These are phyloP conservation scores for Eulithis testata DNA, from an alignment of 2,888 invertebrate species.

Conservation along the genomic window DNA sequence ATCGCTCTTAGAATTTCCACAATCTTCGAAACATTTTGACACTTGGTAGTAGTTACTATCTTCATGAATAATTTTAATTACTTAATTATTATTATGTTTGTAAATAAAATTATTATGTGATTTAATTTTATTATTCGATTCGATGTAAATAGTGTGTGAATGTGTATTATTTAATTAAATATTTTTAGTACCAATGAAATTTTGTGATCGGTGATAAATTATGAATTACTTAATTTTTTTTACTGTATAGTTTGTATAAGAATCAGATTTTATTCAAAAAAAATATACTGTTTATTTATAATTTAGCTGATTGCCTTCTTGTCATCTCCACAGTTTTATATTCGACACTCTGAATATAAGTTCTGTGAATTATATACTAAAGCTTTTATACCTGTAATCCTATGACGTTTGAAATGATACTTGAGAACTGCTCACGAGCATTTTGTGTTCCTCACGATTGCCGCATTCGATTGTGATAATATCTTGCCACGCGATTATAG, in stretches of 20 bases:
- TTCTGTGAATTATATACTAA: conserved; percentile 51
- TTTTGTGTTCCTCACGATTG: conserved; percentile 62
- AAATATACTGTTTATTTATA: conserved; percentile 66
- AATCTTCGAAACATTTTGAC: conserved; percentile 39
- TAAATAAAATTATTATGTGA: conserved; percentile 76
- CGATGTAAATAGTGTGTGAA: conserved; percentile 77
- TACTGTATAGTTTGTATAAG: conserved; percentile 75
- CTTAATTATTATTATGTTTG: conserved; percentile 53
- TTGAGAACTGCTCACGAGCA: conserved; percentile 56
- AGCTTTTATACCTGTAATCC: conserved; percentile 45
- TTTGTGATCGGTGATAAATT: conserved; percentile 68
- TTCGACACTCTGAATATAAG: conserved; percentile 50
- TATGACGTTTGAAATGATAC: conserved; percentile 46
- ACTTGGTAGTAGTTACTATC: conserved; percentile 44
- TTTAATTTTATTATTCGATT: conserved; percentile 66
- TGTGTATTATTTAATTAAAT: conserved; percentile 70
- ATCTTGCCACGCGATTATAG: conserved; percentile 73
- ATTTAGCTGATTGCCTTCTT: conserved; percentile 58
- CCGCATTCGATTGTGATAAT: conserved; percentile 74
- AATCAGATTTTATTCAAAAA: conserved; percentile 50
- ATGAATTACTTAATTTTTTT: conserved; percentile 71
- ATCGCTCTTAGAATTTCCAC: conserved; percentile 35
- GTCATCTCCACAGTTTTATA: conserved; percentile 57
- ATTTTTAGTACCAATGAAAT: conserved; percentile 67
- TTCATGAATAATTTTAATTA: conserved; percentile 38